These are phyloP conservation scores for Anthrax anthrax DNA, from an alignment of 2,888 invertebrate genomes.

Conservation along the genomic window DNA sequence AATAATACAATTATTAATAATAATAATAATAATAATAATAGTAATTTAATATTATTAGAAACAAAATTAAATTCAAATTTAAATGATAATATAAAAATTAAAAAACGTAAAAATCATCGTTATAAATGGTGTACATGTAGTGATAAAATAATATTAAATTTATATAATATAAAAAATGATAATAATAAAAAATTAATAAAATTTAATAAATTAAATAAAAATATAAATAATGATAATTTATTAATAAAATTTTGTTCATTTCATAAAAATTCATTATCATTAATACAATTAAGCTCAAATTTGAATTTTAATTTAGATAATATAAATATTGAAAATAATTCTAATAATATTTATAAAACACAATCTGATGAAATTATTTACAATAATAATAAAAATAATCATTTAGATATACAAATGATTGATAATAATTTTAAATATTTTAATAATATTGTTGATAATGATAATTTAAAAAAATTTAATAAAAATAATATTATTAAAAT, in stretches of 20 bases:
- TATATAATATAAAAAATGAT: background rate
- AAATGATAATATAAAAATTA: background rate
- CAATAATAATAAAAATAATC: background rate
- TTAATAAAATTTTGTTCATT: conserved; percentile 5
- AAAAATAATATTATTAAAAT: background rate
- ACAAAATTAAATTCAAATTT: background rate
- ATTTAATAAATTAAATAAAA: background rate
- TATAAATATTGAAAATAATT: too few species aligned
- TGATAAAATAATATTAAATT: background rate
- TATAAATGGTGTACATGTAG: background rate
- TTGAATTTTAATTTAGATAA: conserved; percentile 6
- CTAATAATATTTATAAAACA: conserved; percentile 3
- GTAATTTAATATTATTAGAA: background rate
- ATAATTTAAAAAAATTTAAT: conserved; percentile 2
- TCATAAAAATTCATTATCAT: conserved; percentile 8
- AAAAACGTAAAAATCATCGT: background rate
- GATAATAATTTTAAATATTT: background rate
- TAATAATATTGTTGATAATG: background rate
- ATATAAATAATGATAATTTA: background rate
- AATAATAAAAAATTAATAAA: too few species aligned
- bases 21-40: background rate
- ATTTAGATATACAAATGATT: background rate
- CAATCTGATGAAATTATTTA: conserved; percentile 10
- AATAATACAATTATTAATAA: conserved; percentile 1
- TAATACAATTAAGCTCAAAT: conserved; percentile 8